Percentiles rank a stretch among this genome's conserved stretches.
Evolutionary conservation across 1,140 invertebrate species (phyloP).

Genomic region (Proctacanthus coquilletti): DNA sequence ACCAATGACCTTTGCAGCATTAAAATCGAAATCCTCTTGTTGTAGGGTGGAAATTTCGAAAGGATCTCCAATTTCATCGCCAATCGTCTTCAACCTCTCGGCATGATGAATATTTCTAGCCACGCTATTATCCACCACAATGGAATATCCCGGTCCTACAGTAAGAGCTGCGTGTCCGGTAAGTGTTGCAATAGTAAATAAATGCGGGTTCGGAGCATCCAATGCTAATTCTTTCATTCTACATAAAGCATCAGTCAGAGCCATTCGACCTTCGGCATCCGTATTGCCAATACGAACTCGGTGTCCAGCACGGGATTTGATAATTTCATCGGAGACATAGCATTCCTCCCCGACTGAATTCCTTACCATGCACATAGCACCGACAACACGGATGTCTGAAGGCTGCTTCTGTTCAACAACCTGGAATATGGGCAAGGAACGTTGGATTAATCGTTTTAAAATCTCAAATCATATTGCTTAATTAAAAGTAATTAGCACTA

Average conservation of each 20-base stretch:
- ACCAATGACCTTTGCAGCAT: conserved; percentile 58
- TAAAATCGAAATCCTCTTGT: conserved; percentile 66
- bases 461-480: too few species aligned
- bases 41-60: conserved; percentile 82
- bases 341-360: conserved; percentile 84
- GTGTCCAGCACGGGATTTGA: conserved; percentile 73
- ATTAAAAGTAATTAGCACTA: too few species aligned
- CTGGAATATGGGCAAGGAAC: too few species aligned
- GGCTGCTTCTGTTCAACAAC: conserved; percentile 40
- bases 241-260: conserved; percentile 87
- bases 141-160: conserved; percentile 63
- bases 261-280: conserved; percentile 89
- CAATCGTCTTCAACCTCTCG: conserved; percentile 49
- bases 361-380: conserved; percentile 69
- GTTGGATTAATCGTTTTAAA: too few species aligned
- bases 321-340: conserved; percentile 84
- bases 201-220: conserved; percentile 55
- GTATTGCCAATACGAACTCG: conserved; percentile 80
- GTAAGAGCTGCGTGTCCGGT: conserved; percentile 74
- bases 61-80: conserved; percentile 68
- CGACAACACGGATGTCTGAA: conserved; percentile 71
- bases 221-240: conserved; percentile 54
- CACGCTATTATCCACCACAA: conserved; percentile 82
- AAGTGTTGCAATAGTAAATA: conserved; percentile 90
- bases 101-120: conserved; percentile 48